These are phyloP conservation scores for Dicranocentrus wangi DNA, from an alignment of 2,888 invertebrate genomes.

Conservation along the genomic window DNA sequence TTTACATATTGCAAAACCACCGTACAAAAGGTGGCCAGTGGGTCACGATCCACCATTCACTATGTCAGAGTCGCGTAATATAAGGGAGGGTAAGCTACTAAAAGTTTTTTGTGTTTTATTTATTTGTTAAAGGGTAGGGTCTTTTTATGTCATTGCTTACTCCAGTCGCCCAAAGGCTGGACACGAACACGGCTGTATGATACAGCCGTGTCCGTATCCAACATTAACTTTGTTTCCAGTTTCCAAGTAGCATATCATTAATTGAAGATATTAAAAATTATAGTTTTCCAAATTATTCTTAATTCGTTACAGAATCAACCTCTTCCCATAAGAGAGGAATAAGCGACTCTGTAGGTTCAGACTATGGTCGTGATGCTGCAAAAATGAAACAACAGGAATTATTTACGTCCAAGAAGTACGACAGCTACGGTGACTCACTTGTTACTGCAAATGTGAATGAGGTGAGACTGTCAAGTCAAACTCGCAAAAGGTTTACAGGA, in stretches of 20 bases:
- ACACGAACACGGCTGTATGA: too few relatives aligned
- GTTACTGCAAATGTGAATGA: constrained; percentile 40
- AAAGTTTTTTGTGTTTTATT: background rate
- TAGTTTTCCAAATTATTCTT: too few relatives aligned
- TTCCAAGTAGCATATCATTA: too few relatives aligned
- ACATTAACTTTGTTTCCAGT: too few relatives aligned
- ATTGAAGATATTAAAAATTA: too few relatives aligned
- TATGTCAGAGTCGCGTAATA: constrained; percentile 45
- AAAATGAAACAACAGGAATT: constrained; percentile 32
- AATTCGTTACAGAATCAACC: too few relatives aligned
- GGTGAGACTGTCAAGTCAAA: constrained; percentile 39
- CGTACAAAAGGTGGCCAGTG: constrained; percentile 55
- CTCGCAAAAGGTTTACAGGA: too few relatives aligned
- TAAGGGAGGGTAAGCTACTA: constrained; percentile 32
- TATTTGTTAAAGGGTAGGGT: too few relatives aligned
- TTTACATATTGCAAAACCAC: constrained; percentile 2
- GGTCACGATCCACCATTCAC: constrained; percentile 58
- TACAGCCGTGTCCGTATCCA: too few relatives aligned
- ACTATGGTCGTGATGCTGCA: constrained; percentile 34
- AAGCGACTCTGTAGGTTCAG: constrained; percentile 26
- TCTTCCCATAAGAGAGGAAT: constrained; percentile 48
- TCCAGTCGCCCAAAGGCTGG: too few relatives aligned
- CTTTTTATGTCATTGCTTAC: background rate
- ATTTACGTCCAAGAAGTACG: constrained; percentile 40
- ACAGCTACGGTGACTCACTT: constrained; percentile 46